Evolutionary conservation across 2,113 vertebrate species (phyloP).

Genomic region (Ammodramus savannarum): DNA sequence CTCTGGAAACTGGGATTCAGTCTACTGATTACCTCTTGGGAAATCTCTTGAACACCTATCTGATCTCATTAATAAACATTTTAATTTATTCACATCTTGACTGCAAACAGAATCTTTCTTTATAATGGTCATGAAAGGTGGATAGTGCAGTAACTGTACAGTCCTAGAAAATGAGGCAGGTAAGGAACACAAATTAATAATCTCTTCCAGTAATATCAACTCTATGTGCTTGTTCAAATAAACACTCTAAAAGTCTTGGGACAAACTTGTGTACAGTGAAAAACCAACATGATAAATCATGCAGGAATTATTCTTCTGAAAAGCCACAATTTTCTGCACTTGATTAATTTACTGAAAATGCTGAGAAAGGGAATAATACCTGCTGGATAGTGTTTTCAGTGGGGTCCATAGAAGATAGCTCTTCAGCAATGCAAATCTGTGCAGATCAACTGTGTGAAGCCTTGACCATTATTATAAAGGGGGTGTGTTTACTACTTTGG

Average conservation of each 20-base stretch:
- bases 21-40: not conserved
- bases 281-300: not conserved
- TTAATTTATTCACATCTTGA: conserved; percentile 2
- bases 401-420: not conserved
- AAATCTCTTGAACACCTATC: not conserved
- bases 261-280: not conserved
- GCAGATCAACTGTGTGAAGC: not conserved
- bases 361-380: not conserved
- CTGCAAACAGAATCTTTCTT: not conserved
- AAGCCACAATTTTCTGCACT: not conserved
- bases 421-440: not conserved
- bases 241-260: not conserved
- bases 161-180: not conserved
- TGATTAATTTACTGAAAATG: not conserved
- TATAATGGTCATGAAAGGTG: not conserved
- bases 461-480: not conserved
- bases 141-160: not conserved
- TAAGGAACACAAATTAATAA: not conserved
- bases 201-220: not conserved
- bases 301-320: not conserved
- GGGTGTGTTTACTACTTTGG: not conserved
- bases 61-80: not conserved
- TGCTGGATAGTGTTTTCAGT: not conserved
- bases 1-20: not conserved
- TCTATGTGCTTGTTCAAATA: not conserved